Percentiles rank a stretch among this genome's conserved stretches.
phyloP scores from a whole-genome alignment of 2,888 invertebrate species.

The Tuta absoluta region DNA sequence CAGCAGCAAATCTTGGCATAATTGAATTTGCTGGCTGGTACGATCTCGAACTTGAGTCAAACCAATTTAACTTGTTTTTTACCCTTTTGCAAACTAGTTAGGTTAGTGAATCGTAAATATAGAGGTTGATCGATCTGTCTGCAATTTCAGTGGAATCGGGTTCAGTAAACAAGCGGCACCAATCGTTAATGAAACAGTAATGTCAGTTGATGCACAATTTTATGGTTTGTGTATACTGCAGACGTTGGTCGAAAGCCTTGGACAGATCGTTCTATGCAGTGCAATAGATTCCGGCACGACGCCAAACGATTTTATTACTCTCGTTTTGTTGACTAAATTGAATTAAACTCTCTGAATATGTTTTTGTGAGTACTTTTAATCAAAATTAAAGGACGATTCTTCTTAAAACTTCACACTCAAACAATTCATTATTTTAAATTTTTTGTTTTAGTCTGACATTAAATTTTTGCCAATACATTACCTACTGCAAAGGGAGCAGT shows the following conservation, averaged over 20 bases:
- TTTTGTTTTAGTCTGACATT: no score
- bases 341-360: background rate
- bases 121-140: conserved; percentile 1
- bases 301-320: conserved; percentile 11
- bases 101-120: conserved; percentile 4
- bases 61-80: conserved; percentile 1
- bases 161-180: conserved; percentile 11
- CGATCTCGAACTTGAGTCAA: conserved; percentile 1
- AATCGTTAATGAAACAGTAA: conserved; percentile 17
- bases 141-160: conserved; percentile 13
- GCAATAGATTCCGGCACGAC: background rate
- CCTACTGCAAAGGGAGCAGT: background rate
- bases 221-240: conserved; percentile 19
- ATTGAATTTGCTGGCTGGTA: conserved; percentile 1
- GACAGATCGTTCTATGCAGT: background rate
- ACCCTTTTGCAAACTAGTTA: background rate
- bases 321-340: background rate
- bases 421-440: no score
- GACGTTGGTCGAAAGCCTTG: conserved; percentile 1
- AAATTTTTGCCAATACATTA: background rate
- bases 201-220: conserved; percentile 16
- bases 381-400: no score
- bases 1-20: background rate
- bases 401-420: no score
- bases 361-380: no score